Conservation (phyloP, 2,113 vertebrate genomes). For the Entelurus aequoreus region DNA sequence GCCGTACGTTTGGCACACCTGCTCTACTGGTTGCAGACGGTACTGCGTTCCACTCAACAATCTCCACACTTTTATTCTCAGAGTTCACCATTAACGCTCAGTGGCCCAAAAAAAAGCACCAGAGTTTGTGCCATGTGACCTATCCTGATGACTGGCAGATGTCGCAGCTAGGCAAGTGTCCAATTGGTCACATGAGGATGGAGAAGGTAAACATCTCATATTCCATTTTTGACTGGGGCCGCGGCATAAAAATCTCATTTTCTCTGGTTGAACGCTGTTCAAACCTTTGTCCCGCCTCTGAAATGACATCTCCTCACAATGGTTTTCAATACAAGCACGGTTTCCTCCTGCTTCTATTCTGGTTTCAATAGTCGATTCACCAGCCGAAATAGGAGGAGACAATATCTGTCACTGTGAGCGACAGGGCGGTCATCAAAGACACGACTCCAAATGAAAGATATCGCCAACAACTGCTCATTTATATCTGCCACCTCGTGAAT, state of each 20-base stretch:
- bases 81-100: background rate
- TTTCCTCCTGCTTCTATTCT: constrained; percentile 48
- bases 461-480: constrained; percentile 44
- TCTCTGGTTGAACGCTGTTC: background rate
- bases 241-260: background rate
- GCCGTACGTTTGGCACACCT: too few relatives aligned
- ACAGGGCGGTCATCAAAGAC: constrained; percentile 43
- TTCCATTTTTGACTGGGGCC: background rate
- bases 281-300: constrained; percentile 20
- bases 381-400: constrained; percentile 44
- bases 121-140: constrained; percentile 22
- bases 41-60: background rate
- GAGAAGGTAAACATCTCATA: background rate
- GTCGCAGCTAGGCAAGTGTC: constrained; percentile 39
- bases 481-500: constrained; percentile 23
- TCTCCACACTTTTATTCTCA: too few relatives aligned
- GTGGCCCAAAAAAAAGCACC: constrained; percentile 7
- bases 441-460: constrained; percentile 50
- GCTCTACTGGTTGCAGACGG: too few relatives aligned
- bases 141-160: constrained; percentile 53
- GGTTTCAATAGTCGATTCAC: constrained; percentile 48
- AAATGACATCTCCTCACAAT: constrained; percentile 51
- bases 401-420: constrained; percentile 63
- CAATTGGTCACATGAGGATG: constrained; percentile 22
- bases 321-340: constrained; percentile 33